Evolutionary conservation across 2,888 invertebrate genomes (phyloP), one percentile per base, ranked within the genome.

Genomic region (Dynastes hyllus): DNA sequence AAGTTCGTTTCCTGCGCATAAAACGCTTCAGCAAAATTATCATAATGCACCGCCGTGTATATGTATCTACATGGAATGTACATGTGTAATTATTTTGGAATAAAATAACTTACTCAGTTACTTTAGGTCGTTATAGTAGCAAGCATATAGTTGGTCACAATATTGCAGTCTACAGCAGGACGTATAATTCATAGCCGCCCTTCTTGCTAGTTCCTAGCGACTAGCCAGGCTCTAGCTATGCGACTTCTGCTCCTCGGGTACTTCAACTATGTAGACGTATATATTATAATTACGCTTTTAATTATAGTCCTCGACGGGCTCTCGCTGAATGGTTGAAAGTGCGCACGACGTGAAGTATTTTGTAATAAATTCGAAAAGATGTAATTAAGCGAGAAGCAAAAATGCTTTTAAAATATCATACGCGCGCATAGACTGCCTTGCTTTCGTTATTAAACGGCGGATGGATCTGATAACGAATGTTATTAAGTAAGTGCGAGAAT

Each of bases 211-310:
- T 11, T 45, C 32, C 45, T 45, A 45, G 45, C 45, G 8, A 45
- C 32, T 37, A 11, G 63, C 29, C 11, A 29, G 13, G 63, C 32
- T 63, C 29, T 11, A 45, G 45, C 11, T 45, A 8, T 45, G 45
- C 40, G 13, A 9, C 4, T 66, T 40, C 40, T 69, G n/a, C 27
- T 51, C 27, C 51, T 58, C 55, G 69, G 22, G 51, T 51, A 51
- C 8, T 51, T 22, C 53, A 53, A 11, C 27, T 53, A 70, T n/a
- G 53, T 11, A 71, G 78, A 78, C 78, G 77, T 77, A 77, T 81
- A 82, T 84, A 84, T 83, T 83, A 84, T 85, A 84, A 85, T 85
- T 84, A 84, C 81, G 79, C 81, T 84, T 85, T 85, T 85, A 85
- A 85, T 85, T 85, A 84, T 83, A 84, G 82, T 82, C 81, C 81